Conservation (phyloP, 2,888 invertebrate species). For the Lasioglossum malachurum region DNA sequence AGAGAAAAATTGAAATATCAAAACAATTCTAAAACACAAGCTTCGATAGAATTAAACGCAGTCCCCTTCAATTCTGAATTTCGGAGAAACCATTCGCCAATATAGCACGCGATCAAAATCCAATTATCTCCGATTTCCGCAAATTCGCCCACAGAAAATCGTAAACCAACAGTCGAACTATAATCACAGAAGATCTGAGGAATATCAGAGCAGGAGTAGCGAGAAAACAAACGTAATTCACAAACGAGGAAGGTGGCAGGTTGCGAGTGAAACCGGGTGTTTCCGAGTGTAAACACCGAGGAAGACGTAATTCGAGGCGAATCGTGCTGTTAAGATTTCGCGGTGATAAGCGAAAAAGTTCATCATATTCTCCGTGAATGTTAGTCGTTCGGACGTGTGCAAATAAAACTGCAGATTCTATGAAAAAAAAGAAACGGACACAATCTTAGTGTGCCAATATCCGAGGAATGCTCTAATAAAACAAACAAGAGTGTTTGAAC, state of each 20-base stretch:
- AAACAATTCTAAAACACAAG: neutral
- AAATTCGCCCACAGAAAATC: neutral
- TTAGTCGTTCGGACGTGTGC: neutral
- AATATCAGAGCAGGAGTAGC: neutral
- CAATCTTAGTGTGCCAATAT: neutral
- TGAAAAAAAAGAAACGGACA: neutral
- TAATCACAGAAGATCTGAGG: neutral
- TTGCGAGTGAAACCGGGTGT: slow-evolving; percentile 1
- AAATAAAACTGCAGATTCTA: neutral
- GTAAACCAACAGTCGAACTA: neutral
- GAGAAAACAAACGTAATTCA: neutral
- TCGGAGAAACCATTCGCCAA: neutral
- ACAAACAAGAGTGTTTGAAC: neutral
- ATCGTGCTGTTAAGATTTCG: neutral
- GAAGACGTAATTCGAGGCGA: neutral
- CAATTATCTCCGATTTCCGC: neutral
- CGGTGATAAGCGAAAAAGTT: neutral
- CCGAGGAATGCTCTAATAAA: neutral
- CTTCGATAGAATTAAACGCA: neutral
- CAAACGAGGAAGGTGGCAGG: neutral
- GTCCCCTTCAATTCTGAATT: neutral
- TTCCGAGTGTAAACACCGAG: neutral
- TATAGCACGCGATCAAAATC: neutral
- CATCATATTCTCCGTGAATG: neutral
- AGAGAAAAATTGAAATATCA: no score